Evolutionary conservation across 2,797 vertebrate genomes (phyloP).

Genomic region (Pangasius larnaudii): DNA sequence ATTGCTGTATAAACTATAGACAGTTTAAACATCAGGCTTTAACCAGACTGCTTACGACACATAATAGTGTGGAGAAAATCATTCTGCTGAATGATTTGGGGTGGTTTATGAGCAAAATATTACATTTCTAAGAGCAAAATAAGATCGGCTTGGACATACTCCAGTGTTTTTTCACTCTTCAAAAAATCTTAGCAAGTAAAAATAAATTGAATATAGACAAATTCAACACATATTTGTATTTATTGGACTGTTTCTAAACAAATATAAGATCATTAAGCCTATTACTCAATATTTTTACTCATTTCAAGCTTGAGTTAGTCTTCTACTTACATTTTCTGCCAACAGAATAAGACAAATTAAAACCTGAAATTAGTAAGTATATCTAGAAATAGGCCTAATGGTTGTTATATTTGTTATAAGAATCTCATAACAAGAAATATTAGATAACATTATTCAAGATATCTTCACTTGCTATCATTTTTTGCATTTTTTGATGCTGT

Average conservation of each 20-base stretch:
- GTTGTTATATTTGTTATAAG: not conserved
- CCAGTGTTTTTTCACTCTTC: not conserved
- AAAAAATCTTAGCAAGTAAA: not conserved
- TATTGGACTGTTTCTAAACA: not conserved
- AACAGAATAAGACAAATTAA: not conserved
- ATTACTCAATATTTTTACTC: not conserved
- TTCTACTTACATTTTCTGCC: not conserved
- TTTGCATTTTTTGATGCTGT: not conserved
- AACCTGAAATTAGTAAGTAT: not conserved
- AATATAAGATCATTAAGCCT: not conserved
- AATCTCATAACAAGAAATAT: not conserved
- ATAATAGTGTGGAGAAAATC: not conserved
- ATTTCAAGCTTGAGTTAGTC: not conserved
- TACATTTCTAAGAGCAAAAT: not conserved
- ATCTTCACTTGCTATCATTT: not conserved
- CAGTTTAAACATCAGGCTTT: not conserved
- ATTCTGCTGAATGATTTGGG: not conserved
- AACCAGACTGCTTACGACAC: not conserved
- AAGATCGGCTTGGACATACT: not conserved
- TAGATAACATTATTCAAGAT: not conserved
- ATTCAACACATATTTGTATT: too few relatives aligned
- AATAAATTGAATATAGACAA: not conserved
- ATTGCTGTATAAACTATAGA: conserved; percentile 20
- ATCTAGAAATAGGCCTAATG: not conserved
- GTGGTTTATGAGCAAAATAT: not conserved